Evolutionary conservation across 2,888 invertebrate genomes (phyloP).

Genomic region (Steinernema hermaphroditum): DNA sequence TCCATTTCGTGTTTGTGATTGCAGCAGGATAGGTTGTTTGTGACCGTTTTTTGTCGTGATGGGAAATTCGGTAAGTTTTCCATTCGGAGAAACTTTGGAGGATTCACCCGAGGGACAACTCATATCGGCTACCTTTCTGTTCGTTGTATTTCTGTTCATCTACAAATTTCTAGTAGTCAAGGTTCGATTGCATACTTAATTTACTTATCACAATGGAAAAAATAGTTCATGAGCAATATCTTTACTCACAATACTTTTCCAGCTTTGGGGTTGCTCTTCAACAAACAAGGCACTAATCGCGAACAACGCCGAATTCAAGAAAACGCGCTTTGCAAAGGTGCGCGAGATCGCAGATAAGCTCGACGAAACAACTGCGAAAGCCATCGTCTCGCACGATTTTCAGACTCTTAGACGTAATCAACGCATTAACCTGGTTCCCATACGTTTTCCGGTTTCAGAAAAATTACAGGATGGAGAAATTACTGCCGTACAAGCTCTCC

Average conservation of each 20-base stretch:
- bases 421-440: neutral
- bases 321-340: neutral
- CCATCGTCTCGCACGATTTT: neutral
- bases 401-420: neutral
- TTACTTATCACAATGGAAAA: too few relatives aligned
- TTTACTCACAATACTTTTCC: neutral
- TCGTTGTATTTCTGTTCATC: neutral
- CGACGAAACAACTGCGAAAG: neutral
- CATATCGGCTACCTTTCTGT: neutral
- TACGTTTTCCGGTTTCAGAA: conserved; percentile 49
- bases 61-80: conserved; percentile 26
- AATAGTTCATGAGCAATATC: neutral
- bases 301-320: neutral
- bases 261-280: conserved; percentile 10
- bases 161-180: neutral
- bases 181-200: neutral
- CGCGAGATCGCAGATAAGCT: neutral
- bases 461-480: conserved; percentile 52
- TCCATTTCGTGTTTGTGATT: too few relatives aligned
- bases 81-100: conserved; percentile 14
- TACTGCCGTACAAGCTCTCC: conserved; percentile 53
- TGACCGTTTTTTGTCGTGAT: neutral
- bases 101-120: neutral
- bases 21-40: too few relatives aligned
- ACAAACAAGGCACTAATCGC: conserved; percentile 3